A percentile compares a stretch with the other conserved stretches of the same genome.
These are phyloP conservation scores for Margaritifera margaritifera DNA, from an alignment of 2,888 invertebrate genomes.

Conservation along the genomic window DNA sequence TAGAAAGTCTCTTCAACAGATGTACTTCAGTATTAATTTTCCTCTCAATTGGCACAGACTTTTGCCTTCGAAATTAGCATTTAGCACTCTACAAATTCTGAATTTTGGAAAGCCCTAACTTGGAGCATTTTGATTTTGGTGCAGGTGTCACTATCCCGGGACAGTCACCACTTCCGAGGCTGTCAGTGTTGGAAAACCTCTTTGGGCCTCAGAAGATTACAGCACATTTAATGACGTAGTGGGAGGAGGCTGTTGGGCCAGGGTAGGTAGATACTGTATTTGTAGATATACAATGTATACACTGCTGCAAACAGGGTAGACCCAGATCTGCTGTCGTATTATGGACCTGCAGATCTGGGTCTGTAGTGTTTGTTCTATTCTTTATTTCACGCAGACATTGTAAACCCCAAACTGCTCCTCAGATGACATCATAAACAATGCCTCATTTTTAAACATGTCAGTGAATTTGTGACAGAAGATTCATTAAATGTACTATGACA, in stretches of 20 bases:
- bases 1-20: too few species aligned
- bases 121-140: neutral
- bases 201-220: conserved; percentile 73
- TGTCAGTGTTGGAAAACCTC: conserved; percentile 55
- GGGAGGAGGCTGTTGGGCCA: conserved; percentile 72
- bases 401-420: too few species aligned
- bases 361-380: too few species aligned
- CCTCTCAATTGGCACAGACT: neutral
- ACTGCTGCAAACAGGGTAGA: too few species aligned
- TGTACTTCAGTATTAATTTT: neutral
- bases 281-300: too few species aligned
- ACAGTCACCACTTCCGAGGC: conserved; percentile 49
- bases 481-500: too few species aligned
- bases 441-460: too few species aligned
- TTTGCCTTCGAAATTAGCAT: neutral
- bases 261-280: conserved; percentile 51
- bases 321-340: too few species aligned
- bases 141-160: conserved; percentile 65
- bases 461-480: too few species aligned
- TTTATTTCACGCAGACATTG: too few species aligned
- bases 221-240: conserved; percentile 68
- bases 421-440: too few species aligned
- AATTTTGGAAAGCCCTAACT: neutral
- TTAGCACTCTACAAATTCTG: neutral
- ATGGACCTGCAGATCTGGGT: too few species aligned